Percentiles rank a stretch among this genome's conserved stretches.
These are phyloP conservation scores for Laspeyria flexula DNA, from an alignment of 2,888 invertebrate species.

Conservation along the genomic window DNA sequence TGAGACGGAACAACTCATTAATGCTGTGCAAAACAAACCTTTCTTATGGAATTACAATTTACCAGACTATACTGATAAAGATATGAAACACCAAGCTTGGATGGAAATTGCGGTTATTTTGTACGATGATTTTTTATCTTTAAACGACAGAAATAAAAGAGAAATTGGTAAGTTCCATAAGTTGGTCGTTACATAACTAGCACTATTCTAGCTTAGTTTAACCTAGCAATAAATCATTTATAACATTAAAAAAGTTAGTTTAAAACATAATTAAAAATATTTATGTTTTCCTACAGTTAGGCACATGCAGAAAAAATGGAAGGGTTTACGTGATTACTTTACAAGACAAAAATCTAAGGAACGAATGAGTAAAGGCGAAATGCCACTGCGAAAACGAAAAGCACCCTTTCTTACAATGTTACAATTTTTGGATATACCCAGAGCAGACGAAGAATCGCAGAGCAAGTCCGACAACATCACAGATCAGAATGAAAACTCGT, in stretches of 20 bases:
- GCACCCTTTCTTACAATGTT: slow-evolving; percentile 39
- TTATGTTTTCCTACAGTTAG: too few relatives aligned
- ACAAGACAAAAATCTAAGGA: slow-evolving; percentile 45
- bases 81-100: slow-evolving; percentile 33
- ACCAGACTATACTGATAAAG: slow-evolving; percentile 36
- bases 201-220: too few relatives aligned
- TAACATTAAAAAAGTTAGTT: too few relatives aligned
- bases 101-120: slow-evolving; percentile 34
- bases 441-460: slow-evolving; percentile 7
- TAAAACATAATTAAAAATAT: too few relatives aligned
- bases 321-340: slow-evolving; percentile 48
- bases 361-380: slow-evolving; percentile 16
- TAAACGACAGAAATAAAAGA: slow-evolving; percentile 32
- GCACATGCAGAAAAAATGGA: slow-evolving; percentile 52
- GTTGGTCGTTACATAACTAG: too few relatives aligned
- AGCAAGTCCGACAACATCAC: slow-evolving; percentile 1
- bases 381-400: slow-evolving; percentile 27
- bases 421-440: slow-evolving; percentile 28
- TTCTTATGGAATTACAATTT: slow-evolving; percentile 38
- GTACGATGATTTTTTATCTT: slow-evolving; percentile 34
- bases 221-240: too few relatives aligned
- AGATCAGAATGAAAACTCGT: slow-evolving; percentile 5
- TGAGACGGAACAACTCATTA: slow-evolving; percentile 38
- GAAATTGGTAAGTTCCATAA: slow-evolving; percentile 30
- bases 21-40: slow-evolving; percentile 35